A percentile compares a stretch with the other conserved stretches of the same genome.
These are phyloP conservation scores for Actinernus sp. DNA, from an alignment of 92 coral and sea anemone genomes.

Conservation along the genomic window DNA sequence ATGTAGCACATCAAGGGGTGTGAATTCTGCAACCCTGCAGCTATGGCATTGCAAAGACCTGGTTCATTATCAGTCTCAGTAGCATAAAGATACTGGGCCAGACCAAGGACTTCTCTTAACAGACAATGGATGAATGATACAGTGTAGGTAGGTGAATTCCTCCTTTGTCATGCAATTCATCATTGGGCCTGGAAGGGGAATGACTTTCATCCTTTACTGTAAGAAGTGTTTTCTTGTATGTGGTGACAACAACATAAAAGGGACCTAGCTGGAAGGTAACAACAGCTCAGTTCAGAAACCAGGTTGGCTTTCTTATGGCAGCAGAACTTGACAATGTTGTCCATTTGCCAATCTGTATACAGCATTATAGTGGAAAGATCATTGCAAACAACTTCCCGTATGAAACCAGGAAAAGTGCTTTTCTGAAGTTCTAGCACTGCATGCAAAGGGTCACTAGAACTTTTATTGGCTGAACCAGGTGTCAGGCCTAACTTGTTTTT, in stretches of 20 bases:
- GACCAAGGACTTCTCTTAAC: constrained; percentile 35
- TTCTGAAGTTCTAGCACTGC: constrained; percentile 62
- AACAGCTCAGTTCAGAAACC: constrained; percentile 57
- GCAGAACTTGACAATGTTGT: constrained; percentile 41
- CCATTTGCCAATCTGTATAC: constrained; percentile 33
- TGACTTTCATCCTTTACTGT: constrained; percentile 18
- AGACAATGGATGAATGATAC: constrained; percentile 50
- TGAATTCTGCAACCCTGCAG: constrained; percentile 39
- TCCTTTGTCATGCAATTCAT: constrained; percentile 65
- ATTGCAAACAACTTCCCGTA: constrained; percentile 58
- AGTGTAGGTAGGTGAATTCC: constrained; percentile 36
- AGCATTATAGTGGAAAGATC: constrained; percentile 55
- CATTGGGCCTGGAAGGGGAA: constrained; percentile 44
- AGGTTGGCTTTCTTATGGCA: constrained; percentile 22
- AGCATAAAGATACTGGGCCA: constrained; percentile 23
- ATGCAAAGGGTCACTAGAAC: constrained; percentile 47
- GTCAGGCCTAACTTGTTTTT: constrained; percentile 10
- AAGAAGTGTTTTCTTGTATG: constrained; percentile 33
- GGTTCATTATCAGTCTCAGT: constrained; percentile 44
- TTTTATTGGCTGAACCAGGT: constrained; percentile 4
- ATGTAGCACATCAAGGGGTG: constrained; percentile 45
- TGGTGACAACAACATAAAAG: constrained; percentile 53
- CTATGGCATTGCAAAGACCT: constrained; percentile 35
- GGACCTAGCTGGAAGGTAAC: constrained; percentile 54
- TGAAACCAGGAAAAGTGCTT: constrained; percentile 44